A percentile compares a stretch with the other conserved stretches of the same genome.
Evolutionary conservation across 2,888 invertebrate species (phyloP).

Genomic region (Drosophila neotestacea): DNA sequence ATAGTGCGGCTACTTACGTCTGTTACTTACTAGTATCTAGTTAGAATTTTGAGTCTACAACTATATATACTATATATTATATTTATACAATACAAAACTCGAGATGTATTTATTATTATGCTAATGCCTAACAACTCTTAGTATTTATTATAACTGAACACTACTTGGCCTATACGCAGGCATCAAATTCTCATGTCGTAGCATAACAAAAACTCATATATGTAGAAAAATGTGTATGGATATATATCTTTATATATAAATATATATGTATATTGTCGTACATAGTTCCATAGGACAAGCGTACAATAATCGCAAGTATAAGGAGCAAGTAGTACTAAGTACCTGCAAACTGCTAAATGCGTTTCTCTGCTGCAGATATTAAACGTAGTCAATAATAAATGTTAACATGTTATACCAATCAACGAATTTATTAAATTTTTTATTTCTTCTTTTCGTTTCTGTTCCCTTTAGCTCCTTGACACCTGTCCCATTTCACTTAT

Average conservation of each 20-base stretch:
- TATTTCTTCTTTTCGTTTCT: constrained; percentile 1
- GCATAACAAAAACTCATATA: constrained; percentile 25
- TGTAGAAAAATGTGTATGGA: constrained; percentile 19
- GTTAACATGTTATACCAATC: constrained; percentile 71
- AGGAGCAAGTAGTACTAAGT: constrained; percentile 78
- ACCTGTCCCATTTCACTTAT: too few species aligned
- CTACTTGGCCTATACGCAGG: constrained; percentile 34
- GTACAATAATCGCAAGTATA: constrained; percentile 77
- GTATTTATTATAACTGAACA: constrained; percentile 59
- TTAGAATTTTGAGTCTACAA: constrained; percentile 49
- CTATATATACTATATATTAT: constrained; percentile 20
- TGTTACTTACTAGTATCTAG: constrained; percentile 41
- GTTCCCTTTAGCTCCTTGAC: background rate
- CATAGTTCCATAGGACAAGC: constrained; percentile 67
- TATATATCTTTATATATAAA: constrained; percentile 1
- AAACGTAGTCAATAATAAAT: constrained; percentile 77
- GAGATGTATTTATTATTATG: constrained; percentile 66
- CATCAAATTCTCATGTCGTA: constrained; percentile 44
- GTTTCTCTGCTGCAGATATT: constrained; percentile 58
- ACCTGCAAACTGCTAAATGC: constrained; percentile 67
- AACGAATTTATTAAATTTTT: constrained; percentile 40
- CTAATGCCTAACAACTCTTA: constrained; percentile 59
- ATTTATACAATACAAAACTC: constrained; percentile 47
- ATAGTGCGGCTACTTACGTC: constrained; percentile 45
- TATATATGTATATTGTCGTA: constrained; percentile 12